Conservation (phyloP, 2,888 invertebrate species). For the Drosophila anomelani region DNA sequence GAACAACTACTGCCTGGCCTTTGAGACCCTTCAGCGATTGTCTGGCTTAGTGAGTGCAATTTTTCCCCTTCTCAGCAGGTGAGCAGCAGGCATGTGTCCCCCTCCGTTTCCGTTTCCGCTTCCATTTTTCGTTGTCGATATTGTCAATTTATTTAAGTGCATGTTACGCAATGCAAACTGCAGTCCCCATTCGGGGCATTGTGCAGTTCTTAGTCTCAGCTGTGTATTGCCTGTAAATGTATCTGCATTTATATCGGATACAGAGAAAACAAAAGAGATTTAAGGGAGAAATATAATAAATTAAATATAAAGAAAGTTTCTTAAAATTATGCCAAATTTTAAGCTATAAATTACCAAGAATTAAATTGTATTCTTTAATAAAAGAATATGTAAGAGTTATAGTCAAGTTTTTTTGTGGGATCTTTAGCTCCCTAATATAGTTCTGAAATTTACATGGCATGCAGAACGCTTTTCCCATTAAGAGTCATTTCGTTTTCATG, state of each 20-base stretch:
- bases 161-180: constrained; percentile 63
- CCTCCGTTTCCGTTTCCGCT: not conserved
- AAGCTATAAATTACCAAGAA: not conserved
- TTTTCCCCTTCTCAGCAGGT: constrained; percentile 15
- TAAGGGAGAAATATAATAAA: too few species aligned
- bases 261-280: not conserved
- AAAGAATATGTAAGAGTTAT: too few species aligned
- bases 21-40: constrained; percentile 51
- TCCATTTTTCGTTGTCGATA: constrained; percentile 45
- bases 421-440: constrained; percentile 1
- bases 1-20: constrained; percentile 11
- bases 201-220: constrained; percentile 24
- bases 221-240: constrained; percentile 17
- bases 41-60: constrained; percentile 40
- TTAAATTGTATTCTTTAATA: too few species aligned
- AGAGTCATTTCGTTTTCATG: constrained; percentile 45
- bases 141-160: constrained; percentile 77
- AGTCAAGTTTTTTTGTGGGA: too few species aligned
- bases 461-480: constrained; percentile 50
- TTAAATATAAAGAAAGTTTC: not conserved
- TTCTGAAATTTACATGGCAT: constrained; percentile 50
- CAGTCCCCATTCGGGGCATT: constrained; percentile 26
- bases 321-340: too few species aligned
- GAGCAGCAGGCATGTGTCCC: constrained; percentile 36
- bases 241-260: constrained; percentile 5